phyloP scores from a whole-genome alignment of 2,113 vertebrate species.

The Phyllopteryx taeniolatus region DNA sequence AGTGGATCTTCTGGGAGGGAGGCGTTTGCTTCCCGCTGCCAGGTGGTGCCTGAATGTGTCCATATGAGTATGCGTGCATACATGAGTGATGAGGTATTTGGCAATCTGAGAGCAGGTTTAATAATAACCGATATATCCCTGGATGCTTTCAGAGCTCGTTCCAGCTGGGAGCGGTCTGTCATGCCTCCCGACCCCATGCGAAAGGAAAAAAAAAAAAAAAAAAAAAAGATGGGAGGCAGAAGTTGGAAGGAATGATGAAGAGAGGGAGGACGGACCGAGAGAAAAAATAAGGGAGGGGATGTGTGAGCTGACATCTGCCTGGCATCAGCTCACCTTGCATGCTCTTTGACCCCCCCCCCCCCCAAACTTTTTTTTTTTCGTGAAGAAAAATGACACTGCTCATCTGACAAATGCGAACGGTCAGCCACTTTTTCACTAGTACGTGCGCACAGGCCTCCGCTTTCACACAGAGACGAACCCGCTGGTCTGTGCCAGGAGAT shows the following conservation, averaged over 20 bases:
- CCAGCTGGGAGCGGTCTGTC: conserved; percentile 62
- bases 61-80: conserved; percentile 12
- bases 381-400: conserved; percentile 65
- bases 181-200: conserved; percentile 52
- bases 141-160: conserved; percentile 51
- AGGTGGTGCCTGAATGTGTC: conserved; percentile 53
- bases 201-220: conserved; percentile 29
- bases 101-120: conserved; percentile 55
- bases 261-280: conserved; percentile 21
- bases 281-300: conserved; percentile 47
- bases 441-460: conserved; percentile 41
- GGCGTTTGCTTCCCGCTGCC: conserved; percentile 51
- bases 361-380: conserved; percentile 27
- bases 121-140: conserved; percentile 66
- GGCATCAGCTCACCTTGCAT: conserved; percentile 64
- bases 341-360: conserved; percentile 52
- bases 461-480: conserved; percentile 65
- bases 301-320: conserved; percentile 64
- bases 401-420: conserved; percentile 60
- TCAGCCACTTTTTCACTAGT: conserved; percentile 64
- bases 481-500: conserved; percentile 57
- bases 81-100: conserved; percentile 64
- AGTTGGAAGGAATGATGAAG: conserved; percentile 31
- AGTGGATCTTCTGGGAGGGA: conserved; percentile 50
- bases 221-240: conserved; percentile 18